Percentiles rank a stretch among this genome's conserved stretches.
phyloP scores from a whole-genome alignment of 2,113 vertebrate genomes.

The Laticauda laticaudata region DNA sequence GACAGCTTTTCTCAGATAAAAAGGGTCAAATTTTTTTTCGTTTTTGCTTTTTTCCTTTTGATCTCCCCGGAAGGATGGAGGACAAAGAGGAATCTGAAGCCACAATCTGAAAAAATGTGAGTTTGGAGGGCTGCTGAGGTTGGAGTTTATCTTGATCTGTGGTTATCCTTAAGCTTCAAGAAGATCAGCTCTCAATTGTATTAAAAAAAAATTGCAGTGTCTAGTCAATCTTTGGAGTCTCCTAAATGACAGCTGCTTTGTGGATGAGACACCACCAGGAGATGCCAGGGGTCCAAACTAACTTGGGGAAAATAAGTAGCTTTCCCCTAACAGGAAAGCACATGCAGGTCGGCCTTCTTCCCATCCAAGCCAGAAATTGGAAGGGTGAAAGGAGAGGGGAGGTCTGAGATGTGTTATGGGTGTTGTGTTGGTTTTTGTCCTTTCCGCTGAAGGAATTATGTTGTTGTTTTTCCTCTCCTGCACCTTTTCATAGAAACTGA shows the following conservation, averaged over 20 bases:
- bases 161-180: not conserved
- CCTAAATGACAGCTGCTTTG: not conserved
- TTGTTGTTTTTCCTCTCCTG: not conserved
- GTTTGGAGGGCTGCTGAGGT: not conserved
- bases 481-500: not conserved
- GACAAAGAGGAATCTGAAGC: not conserved
- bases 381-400: not conserved
- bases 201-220: not conserved
- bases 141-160: not conserved
- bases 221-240: not conserved
- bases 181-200: no score
- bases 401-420: not conserved
- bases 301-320: not conserved
- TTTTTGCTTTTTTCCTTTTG: not conserved
- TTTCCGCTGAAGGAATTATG: not conserved
- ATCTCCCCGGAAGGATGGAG: not conserved
- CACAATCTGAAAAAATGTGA: not conserved
- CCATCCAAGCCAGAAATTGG: not conserved
- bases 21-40: no score
- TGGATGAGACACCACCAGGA: not conserved
- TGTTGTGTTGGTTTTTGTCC: not conserved
- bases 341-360: not conserved
- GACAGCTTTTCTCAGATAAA: no score
- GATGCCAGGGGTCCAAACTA: not conserved
- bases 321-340: not conserved